Evolutionary conservation across 2,797 vertebrate genomes (phyloP), one percentile per base, ranked within the genome.

Genomic region (Bradypodion pumilum): DNA sequence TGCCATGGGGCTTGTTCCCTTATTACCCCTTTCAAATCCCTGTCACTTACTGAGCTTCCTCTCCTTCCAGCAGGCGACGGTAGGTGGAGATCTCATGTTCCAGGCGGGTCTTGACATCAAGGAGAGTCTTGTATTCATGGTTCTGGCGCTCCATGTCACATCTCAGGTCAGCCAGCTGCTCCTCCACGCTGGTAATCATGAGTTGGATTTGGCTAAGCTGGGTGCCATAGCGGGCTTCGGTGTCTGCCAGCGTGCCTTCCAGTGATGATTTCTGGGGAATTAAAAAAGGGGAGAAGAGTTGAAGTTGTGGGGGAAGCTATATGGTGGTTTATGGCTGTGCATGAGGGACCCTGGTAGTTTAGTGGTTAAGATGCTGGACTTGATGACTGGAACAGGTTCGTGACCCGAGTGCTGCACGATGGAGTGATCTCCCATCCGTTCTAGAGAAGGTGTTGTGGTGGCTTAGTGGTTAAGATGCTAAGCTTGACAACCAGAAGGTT

Each of bases 181-280:
- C 93, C 94, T 98, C 95, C 74, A 98, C 92, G 29, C 89, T 32
- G 35, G 68, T 59, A 63, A 98, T 95, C 25, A 92, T n/a, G 29
- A 74, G 85, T 93, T 98, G 97, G 49, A 97, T 66, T 40, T 96
- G 95, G 0, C 87, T 75, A 66, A 99, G 97, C 96, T 98, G 98
- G 46, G 89, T 5, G 56, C 98, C 95, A 25, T 97, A 99, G 52
- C 97, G 97, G 0, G 85, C 94, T 62, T 99, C 97, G 0, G 97
- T 98, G 52, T 99, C 98, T 1, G 85, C 96, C 91, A 99, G 42
- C 40, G 96, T 97, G 94, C 96, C 96, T 89, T 98, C 97, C 94
- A 99, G 84, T 0, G 97, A 97, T 0, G 78, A 94, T 99, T 98
- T 99, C 98, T 99, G 94, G 23, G 72, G 0, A 12, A 10, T 0